phyloP scores from a whole-genome alignment of 2,113 vertebrate genomes.

The Bos taurus region ARS-UCD2.0 NC_037345.1:43871501-43872000 shows the following conservation, averaged over 20 bases:
- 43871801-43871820: neutral
- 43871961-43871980: slow-evolving; percentile 53
- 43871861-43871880: slow-evolving; percentile 9
- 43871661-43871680: neutral
- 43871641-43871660: neutral
- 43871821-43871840: neutral
- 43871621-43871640: neutral
- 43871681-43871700: neutral
- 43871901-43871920: neutral
- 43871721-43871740: neutral
- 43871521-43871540: neutral
- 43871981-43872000: neutral
- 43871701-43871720: neutral
- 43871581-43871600: neutral
- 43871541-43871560: neutral
- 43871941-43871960: neutral
- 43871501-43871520: neutral
- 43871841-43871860: neutral
- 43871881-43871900: slow-evolving; percentile 28
- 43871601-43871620: neutral
- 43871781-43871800: neutral
- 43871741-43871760: neutral
- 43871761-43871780: neutral
- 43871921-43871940: neutral
- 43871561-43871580: neutral